phyloP scores from a whole-genome alignment of 2,888 invertebrate genomes.

The Heteromyza rotundicornis region DNA sequence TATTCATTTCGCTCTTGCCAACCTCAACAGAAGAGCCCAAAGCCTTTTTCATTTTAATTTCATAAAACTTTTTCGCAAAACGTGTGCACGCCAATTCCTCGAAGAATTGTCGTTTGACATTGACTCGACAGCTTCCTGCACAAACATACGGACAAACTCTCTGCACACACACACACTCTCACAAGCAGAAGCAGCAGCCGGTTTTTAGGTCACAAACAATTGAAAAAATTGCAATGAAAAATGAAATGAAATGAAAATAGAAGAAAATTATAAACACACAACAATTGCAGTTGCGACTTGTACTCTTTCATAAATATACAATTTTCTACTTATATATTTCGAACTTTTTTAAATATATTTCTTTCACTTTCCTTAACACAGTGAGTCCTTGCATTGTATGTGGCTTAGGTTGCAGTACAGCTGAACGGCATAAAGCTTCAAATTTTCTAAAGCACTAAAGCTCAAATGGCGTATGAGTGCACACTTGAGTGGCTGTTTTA shows the following conservation, averaged over 20 bases:
- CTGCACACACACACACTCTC: background rate
- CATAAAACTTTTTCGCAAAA: background rate
- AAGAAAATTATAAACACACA: background rate
- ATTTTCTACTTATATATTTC: background rate
- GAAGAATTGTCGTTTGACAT: background rate
- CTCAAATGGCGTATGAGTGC: conserved; percentile 21
- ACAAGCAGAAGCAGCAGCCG: background rate
- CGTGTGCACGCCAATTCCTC: background rate
- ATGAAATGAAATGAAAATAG: background rate
- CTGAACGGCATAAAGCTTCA: background rate
- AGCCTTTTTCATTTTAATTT: background rate
- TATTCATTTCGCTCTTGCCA: too few species aligned
- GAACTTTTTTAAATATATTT: background rate
- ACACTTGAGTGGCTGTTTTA: conserved; percentile 25
- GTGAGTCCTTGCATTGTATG: background rate
- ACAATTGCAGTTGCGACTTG: background rate
- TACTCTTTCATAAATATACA: background rate
- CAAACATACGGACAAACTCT: background rate
- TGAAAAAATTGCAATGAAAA: background rate
- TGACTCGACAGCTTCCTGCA: background rate
- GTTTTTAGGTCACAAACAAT: conserved; percentile 1
- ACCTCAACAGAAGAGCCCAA: too few species aligned
- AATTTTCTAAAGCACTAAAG: conserved; percentile 11
- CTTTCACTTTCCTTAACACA: background rate
- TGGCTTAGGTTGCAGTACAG: background rate